Percentiles rank a stretch among this genome's conserved stretches.
Conservation (phyloP, 2,888 invertebrate species). For the Scaptomyza parva region DNA sequence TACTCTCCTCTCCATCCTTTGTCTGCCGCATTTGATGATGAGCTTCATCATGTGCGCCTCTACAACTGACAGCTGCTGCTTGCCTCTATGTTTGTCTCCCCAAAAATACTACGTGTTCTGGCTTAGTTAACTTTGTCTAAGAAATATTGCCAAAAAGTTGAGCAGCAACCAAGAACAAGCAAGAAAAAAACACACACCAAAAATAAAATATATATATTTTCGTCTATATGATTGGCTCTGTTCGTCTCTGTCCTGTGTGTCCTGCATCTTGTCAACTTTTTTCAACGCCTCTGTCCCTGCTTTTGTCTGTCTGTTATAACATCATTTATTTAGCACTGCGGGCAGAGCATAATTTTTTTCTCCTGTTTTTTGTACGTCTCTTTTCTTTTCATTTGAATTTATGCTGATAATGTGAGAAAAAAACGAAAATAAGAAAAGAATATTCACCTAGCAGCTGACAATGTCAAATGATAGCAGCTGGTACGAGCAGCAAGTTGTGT, state of each 20-base stretch:
- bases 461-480: conserved; percentile 54
- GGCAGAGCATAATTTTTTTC: conserved; percentile 44
- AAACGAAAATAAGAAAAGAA: conserved; percentile 18
- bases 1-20: background rate
- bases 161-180: background rate
- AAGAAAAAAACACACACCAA: background rate
- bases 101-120: conserved; percentile 63
- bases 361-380: conserved; percentile 29
- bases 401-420: conserved; percentile 74
- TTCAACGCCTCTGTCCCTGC: conserved; percentile 36
- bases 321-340: conserved; percentile 76
- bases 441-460: conserved; percentile 42
- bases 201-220: conserved; percentile 15
- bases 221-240: conserved; percentile 45
- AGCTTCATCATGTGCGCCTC: conserved; percentile 67
- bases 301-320: conserved; percentile 64
- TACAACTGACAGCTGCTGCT: conserved; percentile 62
- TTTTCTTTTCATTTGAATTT: conserved; percentile 68
- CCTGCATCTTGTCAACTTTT: conserved; percentile 54
- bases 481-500: conserved; percentile 40
- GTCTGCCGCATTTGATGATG: conserved; percentile 56
- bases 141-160: conserved; percentile 71
- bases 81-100: conserved; percentile 6
- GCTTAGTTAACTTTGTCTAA: conserved; percentile 71
- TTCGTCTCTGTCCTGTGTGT: conserved; percentile 26